Base-by-base conservation (phyloP, 2,113 vertebrate species). In the Columbina picui region DNA sequence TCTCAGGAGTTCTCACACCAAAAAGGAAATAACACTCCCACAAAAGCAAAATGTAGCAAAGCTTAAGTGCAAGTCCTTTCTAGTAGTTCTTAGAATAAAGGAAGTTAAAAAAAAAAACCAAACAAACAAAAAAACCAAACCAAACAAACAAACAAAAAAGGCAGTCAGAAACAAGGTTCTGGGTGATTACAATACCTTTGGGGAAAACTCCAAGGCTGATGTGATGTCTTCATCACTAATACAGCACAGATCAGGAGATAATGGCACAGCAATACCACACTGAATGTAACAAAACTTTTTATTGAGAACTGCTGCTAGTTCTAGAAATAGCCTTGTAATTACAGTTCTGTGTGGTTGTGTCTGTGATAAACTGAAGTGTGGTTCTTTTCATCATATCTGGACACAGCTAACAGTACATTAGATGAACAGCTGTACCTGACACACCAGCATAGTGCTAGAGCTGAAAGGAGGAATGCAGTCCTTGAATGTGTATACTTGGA, bases 1-100 rank as follows among this genome's bases (percentile, higher is more conserved):
- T 45, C 93, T 73, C 12, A 64, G 91, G 93, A 84, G n/a, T 82
- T 93, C 32, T 84, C 53, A 79, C 27, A 76, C 20, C 30, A 76
- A 78, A 93, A 92, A 94, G 87, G 84, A 96, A 94, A 1, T 81
- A 94, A 93, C 86, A 84, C 53, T 38, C 80, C 52, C 78, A 89
- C 47, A 88, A 75, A 93, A 79, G 49, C 55, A 90, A 89, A 93
- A 67, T 50, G 36, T 67, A 64, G 17, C 38, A 43, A 59, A 84
- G 49, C 67, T 93, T 79, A 87, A 79, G 59, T 73, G 29, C 41
- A 93, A 94, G 34, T 55, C 50, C 12, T 77, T 27, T 86, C 60
- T 59, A 45, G 20, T 21, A 90, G 39, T 55, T 75, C 50, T 47
- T 74, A 43, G 38, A 94, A 59, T 38, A 86, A 90, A 53, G 4